Evolutionary conservation across 2,797 vertebrate genomes (phyloP).

Genomic region (Ammospiza maritima): DNA sequence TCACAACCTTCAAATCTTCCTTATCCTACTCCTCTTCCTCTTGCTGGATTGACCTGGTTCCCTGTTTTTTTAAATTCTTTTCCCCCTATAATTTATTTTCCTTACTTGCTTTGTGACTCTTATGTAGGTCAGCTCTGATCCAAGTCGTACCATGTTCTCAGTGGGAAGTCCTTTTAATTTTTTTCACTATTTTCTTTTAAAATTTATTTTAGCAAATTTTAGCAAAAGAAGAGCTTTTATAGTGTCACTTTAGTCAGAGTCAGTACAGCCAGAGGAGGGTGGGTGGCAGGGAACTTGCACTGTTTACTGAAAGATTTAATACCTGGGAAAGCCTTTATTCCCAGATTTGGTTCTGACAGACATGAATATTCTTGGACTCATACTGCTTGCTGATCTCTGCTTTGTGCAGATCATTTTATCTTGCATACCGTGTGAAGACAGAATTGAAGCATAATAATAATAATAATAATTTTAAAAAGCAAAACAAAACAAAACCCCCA

Average conservation of each 20-base stretch:
- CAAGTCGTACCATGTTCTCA: background rate
- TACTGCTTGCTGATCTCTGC: background rate
- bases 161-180: background rate
- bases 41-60: background rate
- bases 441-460: background rate
- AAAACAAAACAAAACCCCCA: background rate
- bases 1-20: background rate
- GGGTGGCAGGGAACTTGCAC: background rate
- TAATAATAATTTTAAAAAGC: background rate
- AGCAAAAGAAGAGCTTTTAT: background rate
- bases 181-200: background rate
- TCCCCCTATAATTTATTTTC: background rate
- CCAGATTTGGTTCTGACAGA: background rate
- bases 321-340: background rate
- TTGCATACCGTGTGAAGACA: background rate
- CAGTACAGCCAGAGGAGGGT: background rate
- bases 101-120: background rate
- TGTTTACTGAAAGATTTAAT: background rate
- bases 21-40: background rate
- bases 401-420: background rate
- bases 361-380: background rate
- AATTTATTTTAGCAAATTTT: background rate
- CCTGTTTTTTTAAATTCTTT: accelerated
- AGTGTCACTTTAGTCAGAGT: background rate
- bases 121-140: background rate